phyloP scores from a whole-genome alignment of 53 echinoderm and acorn worm species.

The Patiria pectinifera region DNA sequence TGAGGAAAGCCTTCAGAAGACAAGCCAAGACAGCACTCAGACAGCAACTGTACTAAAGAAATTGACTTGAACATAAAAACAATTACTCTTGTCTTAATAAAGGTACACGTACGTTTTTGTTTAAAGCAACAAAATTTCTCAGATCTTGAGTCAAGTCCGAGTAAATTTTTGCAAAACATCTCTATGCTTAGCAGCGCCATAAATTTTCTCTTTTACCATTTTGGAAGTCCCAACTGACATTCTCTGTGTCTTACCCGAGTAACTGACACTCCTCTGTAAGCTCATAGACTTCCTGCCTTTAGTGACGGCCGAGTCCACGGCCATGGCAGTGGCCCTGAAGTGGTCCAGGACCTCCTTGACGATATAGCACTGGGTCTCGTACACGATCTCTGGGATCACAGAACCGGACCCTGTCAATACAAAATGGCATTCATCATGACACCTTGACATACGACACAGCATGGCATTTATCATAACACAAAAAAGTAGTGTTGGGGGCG shows the following conservation, averaged over 20 bases:
- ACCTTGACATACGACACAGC: neutral
- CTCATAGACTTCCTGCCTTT: conserved; percentile 67
- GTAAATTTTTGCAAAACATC: no score
- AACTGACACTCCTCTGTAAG: conserved; percentile 79
- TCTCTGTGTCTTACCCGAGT: conserved; percentile 71
- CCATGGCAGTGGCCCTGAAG: conserved; percentile 79
- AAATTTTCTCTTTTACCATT: no score
- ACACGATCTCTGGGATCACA: conserved; percentile 41
- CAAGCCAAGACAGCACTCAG: no score
- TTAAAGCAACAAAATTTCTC: no score
- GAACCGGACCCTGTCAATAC: conserved; percentile 13
- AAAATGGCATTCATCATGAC: neutral
- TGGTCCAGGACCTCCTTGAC: conserved; percentile 89
- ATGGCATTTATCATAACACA: neutral
- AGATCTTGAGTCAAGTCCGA: no score
- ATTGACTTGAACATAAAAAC: no score
- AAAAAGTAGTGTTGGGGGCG: neutral
- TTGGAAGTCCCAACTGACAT: no score
- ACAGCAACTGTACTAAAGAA: no score
- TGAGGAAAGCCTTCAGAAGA: no score
- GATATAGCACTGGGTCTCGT: conserved; percentile 85
- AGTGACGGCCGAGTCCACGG: conserved; percentile 71
- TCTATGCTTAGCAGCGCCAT: no score
- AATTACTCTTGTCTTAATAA: no score
- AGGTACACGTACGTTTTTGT: no score